Conservation (phyloP, 2,888 invertebrate genomes). For the Hypomecis punctinalis region DNA sequence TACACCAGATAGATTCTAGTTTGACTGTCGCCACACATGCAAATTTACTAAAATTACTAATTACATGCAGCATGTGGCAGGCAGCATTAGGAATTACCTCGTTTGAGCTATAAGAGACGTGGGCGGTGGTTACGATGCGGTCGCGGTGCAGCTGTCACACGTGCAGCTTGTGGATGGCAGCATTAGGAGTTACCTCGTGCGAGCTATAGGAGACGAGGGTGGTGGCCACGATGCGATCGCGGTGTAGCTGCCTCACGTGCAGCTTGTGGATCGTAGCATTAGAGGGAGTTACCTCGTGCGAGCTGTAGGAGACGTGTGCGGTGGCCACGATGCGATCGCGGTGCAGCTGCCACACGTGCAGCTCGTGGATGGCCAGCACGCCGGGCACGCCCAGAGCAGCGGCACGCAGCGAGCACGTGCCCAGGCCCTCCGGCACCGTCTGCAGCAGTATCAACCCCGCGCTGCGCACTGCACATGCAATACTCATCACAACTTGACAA, state of each 20-base stretch:
- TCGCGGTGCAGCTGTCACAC: too few species aligned
- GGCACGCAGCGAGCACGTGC: conserved; percentile 82
- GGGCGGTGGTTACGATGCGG: too few species aligned
- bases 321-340: conserved; percentile 92
- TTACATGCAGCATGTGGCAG: too few species aligned
- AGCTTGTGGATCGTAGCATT: conserved; percentile 89
- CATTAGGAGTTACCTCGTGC: conserved; percentile 59
- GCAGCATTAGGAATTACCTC: too few species aligned
- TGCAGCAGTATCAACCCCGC: conserved; percentile 95
- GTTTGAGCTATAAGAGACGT: too few species aligned
- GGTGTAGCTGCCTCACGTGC: conserved; percentile 95
- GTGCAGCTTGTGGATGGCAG: too few species aligned
- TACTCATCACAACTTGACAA: background rate
- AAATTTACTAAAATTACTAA: too few species aligned
- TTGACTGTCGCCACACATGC: too few species aligned
- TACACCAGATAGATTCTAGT: too few species aligned
- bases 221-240: conserved; percentile 92
- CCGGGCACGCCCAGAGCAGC: conserved; percentile 77
- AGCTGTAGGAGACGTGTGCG: conserved; percentile 87
- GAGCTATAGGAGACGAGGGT: conserved; percentile 88
- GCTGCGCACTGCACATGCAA: conserved; percentile 89
- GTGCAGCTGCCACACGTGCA: conserved; percentile 95
- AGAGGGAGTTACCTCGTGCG: conserved; percentile 38
- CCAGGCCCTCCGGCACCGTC: conserved; percentile 95
- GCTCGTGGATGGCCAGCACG: conserved; percentile 89